Conservation (phyloP, 2,113 vertebrate species). For the Ammospiza nelsoni region DNA sequence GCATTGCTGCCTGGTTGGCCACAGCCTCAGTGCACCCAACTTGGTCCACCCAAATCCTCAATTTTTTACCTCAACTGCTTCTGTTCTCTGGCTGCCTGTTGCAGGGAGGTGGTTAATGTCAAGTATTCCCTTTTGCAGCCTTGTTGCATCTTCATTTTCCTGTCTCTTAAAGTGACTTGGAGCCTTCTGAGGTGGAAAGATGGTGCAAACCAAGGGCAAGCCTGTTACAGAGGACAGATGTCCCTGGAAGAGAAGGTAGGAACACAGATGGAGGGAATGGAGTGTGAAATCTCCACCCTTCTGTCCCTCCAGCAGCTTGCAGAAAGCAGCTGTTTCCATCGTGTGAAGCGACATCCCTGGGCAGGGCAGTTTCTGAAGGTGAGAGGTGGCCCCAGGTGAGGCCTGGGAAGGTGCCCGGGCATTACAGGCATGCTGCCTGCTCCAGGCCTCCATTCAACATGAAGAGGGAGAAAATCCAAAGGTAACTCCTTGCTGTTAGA, state of each 20-base stretch:
- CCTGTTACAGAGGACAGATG: background rate
- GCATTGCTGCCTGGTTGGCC: background rate
- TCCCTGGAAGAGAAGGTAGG: constrained; percentile 11
- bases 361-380: background rate
- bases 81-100: background rate
- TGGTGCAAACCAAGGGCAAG: background rate
- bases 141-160: background rate
- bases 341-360: background rate
- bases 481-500: background rate
- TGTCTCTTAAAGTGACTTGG: background rate
- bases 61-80: background rate
- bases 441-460: background rate
- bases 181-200: background rate
- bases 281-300: background rate
- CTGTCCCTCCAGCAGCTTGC: background rate
- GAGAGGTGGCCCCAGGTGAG: background rate
- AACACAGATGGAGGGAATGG: constrained; percentile 2
- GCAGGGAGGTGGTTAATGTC: background rate
- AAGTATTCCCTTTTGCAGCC: background rate
- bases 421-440: background rate
- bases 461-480: background rate
- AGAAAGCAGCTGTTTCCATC: constrained; percentile 28
- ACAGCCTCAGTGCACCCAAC: background rate
- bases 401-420: background rate
- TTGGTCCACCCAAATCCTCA: background rate